These are phyloP conservation scores for Phrixothrix hirtus DNA, from an alignment of 2,888 invertebrate genomes.

Conservation along the genomic window DNA sequence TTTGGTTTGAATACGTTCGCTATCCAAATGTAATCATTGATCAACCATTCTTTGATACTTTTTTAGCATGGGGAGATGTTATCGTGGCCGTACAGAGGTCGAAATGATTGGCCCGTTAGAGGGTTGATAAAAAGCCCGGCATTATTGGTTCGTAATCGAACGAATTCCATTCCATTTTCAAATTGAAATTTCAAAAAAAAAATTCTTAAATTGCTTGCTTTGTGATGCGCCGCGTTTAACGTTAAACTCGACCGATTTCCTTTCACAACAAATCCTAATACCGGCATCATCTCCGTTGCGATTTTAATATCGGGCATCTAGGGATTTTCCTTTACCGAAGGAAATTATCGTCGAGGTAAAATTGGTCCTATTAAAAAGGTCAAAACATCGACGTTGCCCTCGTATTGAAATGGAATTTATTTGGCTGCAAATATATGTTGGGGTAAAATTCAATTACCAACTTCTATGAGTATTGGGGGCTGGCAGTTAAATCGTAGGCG, in stretches of 20 bases:
- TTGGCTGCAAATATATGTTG: constrained; percentile 51
- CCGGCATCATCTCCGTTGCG: too few species aligned
- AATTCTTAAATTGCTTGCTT: constrained; percentile 40
- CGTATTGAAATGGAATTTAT: constrained; percentile 52
- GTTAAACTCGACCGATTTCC: not conserved
- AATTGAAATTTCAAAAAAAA: constrained; percentile 51
- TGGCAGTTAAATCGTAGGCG: constrained; percentile 51
- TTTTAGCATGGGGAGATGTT: constrained; percentile 48
- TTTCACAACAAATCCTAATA: too few species aligned
- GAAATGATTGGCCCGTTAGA: constrained; percentile 47
- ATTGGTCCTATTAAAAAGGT: constrained; percentile 32
- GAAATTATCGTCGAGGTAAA: constrained; percentile 17
- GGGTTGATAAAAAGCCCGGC: constrained; percentile 44
- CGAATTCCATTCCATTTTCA: constrained; percentile 46
- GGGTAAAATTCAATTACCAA: constrained; percentile 56
- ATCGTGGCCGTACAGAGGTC: constrained; percentile 43
- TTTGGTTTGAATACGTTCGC: constrained; percentile 36
- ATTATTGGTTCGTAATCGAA: constrained; percentile 36
- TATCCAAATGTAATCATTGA: constrained; percentile 38
- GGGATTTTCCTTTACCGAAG: constrained; percentile 11
- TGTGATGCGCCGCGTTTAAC: constrained; percentile 6
- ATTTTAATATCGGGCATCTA: not conserved
- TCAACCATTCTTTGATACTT: constrained; percentile 33
- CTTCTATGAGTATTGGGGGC: constrained; percentile 51
- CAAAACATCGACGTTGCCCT: constrained; percentile 35